Conservation (phyloP, 2,113 vertebrate species). For the Hippocampus abdominalis region DNA sequence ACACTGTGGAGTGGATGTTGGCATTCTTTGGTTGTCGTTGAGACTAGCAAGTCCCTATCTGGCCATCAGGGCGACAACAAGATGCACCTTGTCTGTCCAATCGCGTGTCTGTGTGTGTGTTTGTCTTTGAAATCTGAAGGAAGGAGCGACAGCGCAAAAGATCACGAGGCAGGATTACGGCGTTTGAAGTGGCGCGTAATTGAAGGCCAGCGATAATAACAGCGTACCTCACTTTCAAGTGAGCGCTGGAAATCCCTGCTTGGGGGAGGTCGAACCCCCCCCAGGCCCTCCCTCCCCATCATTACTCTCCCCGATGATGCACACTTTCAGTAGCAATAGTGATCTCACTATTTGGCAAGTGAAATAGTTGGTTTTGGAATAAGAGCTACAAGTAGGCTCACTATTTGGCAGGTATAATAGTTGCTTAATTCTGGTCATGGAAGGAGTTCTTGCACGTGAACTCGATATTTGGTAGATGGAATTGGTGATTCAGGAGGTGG, state of each 20-base stretch:
- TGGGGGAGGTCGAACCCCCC: not conserved
- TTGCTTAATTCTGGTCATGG: not conserved
- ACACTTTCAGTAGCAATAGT: not conserved
- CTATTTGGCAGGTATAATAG: not conserved
- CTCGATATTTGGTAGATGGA: not conserved
- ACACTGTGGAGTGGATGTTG: not conserved
- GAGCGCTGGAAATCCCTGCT: slow-evolving; percentile 15
- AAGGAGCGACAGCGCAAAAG: slow-evolving; percentile 18
- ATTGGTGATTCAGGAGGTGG: not conserved
- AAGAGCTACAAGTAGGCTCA: not conserved
- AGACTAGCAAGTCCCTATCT: not conserved
- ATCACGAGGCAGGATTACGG: slow-evolving; percentile 30
- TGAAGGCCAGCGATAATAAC: slow-evolving; percentile 37
- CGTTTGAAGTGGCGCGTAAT: slow-evolving; percentile 48
- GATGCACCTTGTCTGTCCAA: slow-evolving; percentile 36
- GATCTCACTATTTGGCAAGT: not conserved
- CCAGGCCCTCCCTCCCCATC: not conserved
- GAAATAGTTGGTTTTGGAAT: not conserved
- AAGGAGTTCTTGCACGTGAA: not conserved
- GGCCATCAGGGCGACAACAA: not conserved
- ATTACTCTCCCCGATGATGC: not conserved
- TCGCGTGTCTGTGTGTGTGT: slow-evolving; percentile 10
- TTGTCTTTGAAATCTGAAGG: slow-evolving; percentile 23
- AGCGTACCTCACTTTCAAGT: slow-evolving; percentile 31
- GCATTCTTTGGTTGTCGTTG: not conserved